phyloP scores from a whole-genome alignment of 2,888 invertebrate genomes.

The Meghimatium bilineatum region DNA sequence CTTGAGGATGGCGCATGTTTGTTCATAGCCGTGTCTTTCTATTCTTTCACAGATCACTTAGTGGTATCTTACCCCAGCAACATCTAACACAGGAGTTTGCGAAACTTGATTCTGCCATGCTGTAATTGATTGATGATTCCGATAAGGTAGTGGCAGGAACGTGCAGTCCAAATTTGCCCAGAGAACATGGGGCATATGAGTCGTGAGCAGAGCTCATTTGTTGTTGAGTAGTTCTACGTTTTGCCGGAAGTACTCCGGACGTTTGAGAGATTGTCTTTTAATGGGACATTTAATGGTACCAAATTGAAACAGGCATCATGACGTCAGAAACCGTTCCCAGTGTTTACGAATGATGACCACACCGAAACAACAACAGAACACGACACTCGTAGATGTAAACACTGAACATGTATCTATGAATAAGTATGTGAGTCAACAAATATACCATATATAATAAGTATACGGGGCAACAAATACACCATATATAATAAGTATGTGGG shows the following conservation, averaged over 20 bases:
- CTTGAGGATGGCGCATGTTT: background rate
- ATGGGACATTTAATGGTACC: background rate
- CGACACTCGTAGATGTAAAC: no score
- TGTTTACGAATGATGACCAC: no score
- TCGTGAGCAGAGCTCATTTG: background rate
- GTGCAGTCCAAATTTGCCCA: constrained; percentile 20
- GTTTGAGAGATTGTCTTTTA: constrained; percentile 18
- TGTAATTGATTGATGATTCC: constrained; percentile 7
- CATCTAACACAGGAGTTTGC: no score
- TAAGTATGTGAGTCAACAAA: no score
- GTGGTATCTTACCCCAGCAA: background rate
- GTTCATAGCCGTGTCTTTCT: background rate
- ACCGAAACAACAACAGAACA: no score
- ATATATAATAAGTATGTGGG: no score
- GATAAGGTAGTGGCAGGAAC: constrained; percentile 4
- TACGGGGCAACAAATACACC: no score
- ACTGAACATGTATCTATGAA: no score
- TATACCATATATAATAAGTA: no score
- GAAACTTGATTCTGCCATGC: background rate
- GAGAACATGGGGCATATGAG: background rate
- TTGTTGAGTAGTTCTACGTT: background rate
- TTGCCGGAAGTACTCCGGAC: constrained; percentile 17
- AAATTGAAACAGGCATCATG: no score
- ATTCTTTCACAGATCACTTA: background rate
- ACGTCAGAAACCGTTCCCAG: no score